Conservation (phyloP, 2,797 vertebrate species). For the Choloepus didactylus region DNA sequence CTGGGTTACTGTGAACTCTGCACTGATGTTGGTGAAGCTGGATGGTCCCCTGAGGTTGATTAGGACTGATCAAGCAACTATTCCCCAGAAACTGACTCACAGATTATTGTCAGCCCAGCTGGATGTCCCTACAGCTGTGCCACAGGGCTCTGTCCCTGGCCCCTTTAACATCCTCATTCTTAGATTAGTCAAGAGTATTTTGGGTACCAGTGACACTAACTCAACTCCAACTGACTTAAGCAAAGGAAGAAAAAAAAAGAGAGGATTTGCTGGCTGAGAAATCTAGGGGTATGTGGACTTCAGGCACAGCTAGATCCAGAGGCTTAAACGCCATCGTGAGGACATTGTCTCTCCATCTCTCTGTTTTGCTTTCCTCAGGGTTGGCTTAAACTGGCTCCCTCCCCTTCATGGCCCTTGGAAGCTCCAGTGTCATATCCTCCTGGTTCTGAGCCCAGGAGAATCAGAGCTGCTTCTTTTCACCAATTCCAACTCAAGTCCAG, state of each 20-base stretch:
- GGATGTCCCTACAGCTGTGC: neutral
- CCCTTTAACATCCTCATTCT: slow-evolving; percentile 41
- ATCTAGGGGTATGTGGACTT: neutral
- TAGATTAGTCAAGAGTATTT: slow-evolving; percentile 6
- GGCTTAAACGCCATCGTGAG: neutral
- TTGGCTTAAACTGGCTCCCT: neutral
- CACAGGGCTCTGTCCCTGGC: neutral
- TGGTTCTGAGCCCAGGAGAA: neutral
- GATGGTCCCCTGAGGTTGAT: neutral
- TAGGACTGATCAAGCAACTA: neutral
- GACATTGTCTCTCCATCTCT: neutral
- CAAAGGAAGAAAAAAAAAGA: neutral
- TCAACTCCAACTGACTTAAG: slow-evolving; percentile 57
- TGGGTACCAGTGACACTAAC: neutral
- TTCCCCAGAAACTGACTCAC: neutral
- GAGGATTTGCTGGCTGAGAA: neutral
- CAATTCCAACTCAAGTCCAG: neutral
- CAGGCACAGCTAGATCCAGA: neutral
- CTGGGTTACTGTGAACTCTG: neutral
- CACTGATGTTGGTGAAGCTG: neutral
- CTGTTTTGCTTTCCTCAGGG: neutral
- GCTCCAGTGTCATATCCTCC: neutral
- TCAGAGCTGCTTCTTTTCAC: neutral
- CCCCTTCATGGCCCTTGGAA: neutral
- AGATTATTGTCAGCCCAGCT: neutral